These are phyloP conservation scores for Lepilemur septentrionalis DNA, from an alignment of 2,797 vertebrate species.

Conservation along the genomic window DNA sequence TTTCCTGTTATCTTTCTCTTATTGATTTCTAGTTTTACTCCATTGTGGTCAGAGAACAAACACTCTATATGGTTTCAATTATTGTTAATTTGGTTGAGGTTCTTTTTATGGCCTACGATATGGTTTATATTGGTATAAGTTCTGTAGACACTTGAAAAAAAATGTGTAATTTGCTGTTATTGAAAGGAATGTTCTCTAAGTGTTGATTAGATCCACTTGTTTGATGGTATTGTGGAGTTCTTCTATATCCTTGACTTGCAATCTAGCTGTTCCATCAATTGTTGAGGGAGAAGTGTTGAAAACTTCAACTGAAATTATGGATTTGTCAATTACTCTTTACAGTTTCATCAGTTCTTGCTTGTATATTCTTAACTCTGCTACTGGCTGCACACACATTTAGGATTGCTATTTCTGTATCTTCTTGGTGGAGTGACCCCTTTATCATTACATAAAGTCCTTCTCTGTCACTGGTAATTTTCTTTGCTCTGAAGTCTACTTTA, in stretches of 20 bases:
- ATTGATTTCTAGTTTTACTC: conserved; percentile 18
- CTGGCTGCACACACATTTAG: neutral
- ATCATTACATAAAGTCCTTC: neutral
- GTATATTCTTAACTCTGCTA: neutral
- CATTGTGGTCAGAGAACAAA: neutral
- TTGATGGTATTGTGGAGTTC: neutral
- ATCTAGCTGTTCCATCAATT: neutral
- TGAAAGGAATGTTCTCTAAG: neutral
- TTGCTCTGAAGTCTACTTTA: neutral
- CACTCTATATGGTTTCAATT: neutral
- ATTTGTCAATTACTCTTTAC: neutral
- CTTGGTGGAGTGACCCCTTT: neutral
- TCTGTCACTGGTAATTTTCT: neutral
- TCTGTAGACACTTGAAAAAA: neutral
- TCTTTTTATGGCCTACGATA: neutral
- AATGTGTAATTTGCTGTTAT: neutral
- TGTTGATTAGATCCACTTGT: neutral
- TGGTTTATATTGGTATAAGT: neutral
- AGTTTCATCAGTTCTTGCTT: neutral
- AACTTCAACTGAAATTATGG: neutral
- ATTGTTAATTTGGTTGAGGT: neutral
- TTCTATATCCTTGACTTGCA: neutral
- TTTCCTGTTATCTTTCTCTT: neutral
- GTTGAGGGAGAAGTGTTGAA: neutral
- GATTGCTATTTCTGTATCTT: neutral